Evolutionary conservation across 2,113 vertebrate species (phyloP), one percentile per base, ranked within the genome.

Genomic region (Hypomesus transpacificus): DNA sequence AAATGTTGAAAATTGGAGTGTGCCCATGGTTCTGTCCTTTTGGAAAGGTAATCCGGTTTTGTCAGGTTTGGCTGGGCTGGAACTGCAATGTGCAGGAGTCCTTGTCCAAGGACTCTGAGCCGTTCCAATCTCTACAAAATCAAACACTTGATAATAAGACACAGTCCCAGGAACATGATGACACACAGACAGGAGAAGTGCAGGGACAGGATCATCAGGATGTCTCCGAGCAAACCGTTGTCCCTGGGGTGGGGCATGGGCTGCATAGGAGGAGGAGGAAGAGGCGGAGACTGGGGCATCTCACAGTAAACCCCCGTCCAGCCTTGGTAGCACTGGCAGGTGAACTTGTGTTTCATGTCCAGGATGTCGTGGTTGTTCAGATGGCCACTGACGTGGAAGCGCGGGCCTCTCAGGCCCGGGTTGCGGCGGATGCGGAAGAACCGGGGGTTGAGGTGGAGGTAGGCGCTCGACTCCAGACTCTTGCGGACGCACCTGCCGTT

Each of bases 281-380:
- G 87, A 3, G 60, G 53, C 0, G 18, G 31, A 34, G 70, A 53
- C 69, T 92, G 90, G 21, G 94, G 94, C 63, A 94, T 68, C 86
- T 96, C 94, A 60, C 95, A 96, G 86, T 92, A 93, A 66, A 93
- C 82, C 2, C 95, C 95, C 0, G 89, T 90, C 95, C 95, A 97
- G 20, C 94, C 94, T 78, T 93, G 91, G 81, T 95, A 96, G 82
- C 95, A 96, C 84, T 95, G 95, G 64, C 96, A 98, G 71, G 85
- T 81, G 82, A 97, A 96, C 68, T 89, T 94, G 26, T 94, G 88
- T 83, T 91, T 95, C 95, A 95, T 95, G 70, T 85, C 84, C 65
- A 88, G 80, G 57, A 92, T 77, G 53, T 89, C 91, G 0, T 90
- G 87, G 65, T 75, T 75, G 75, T 87, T 92, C 28, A 83, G 86